A percentile compares a stretch with the other conserved stretches of the same genome.
These are phyloP conservation scores for Pegoplata infirma DNA, from an alignment of 2,888 invertebrate genomes.

Conservation along the genomic window DNA sequence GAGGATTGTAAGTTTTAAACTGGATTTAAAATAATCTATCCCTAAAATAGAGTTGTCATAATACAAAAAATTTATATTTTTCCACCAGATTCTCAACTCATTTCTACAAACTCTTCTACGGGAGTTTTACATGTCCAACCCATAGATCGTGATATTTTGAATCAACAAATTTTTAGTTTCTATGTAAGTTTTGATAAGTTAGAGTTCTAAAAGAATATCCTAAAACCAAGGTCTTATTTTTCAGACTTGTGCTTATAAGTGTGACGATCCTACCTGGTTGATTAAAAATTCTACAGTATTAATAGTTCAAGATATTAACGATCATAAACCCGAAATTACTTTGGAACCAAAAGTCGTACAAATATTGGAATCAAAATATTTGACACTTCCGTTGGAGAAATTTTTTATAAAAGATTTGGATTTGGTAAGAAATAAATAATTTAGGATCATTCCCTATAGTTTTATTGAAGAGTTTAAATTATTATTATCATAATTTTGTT, in stretches of 20 bases:
- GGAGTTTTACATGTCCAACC: slow-evolving; percentile 65
- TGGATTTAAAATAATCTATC: neutral
- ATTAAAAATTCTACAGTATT: slow-evolving; percentile 77
- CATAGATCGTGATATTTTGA: slow-evolving; percentile 79
- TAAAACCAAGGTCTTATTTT: no score
- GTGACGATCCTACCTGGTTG: slow-evolving; percentile 70
- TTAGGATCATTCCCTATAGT: no score
- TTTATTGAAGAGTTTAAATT: no score
- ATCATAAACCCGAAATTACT: slow-evolving; percentile 81
- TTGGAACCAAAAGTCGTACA: slow-evolving; percentile 73
- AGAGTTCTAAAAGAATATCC: neutral
- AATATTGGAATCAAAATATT: slow-evolving; percentile 80
- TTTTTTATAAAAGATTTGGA: slow-evolving; percentile 81
- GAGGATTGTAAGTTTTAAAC: slow-evolving; percentile 73
- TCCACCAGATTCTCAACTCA: slow-evolving; percentile 63
- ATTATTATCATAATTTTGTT: no score
- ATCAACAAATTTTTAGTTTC: slow-evolving; percentile 79
- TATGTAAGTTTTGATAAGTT: slow-evolving; percentile 52
- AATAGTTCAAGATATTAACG: slow-evolving; percentile 82
- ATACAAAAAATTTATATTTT: neutral
- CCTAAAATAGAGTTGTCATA: no score
- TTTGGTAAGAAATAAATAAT: slow-evolving; percentile 78
- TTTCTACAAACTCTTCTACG: slow-evolving; percentile 60
- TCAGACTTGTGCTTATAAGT: slow-evolving; percentile 79
- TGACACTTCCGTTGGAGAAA: slow-evolving; percentile 78